Base-by-base conservation (phyloP, 2,113 vertebrate species). In the Forbesichthys papilliferus region DNA sequence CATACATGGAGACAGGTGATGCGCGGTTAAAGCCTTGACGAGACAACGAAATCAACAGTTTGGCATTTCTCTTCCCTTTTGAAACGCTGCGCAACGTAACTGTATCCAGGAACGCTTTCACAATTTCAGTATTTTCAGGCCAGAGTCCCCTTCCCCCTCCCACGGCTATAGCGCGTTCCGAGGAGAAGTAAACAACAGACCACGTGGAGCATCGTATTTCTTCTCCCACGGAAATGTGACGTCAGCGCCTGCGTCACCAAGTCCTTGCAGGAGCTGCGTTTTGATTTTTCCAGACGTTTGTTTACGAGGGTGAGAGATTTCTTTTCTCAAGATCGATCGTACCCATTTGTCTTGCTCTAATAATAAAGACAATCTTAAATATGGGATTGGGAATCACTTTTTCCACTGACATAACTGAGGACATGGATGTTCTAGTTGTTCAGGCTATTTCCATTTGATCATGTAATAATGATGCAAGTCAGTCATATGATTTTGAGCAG, bases 101-200 rank as follows among this genome's bases (percentile, higher is more conserved):
- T 49, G 56, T 77, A 80, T 61, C 71, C 60, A 54, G 80, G 57
- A 67, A 78, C 71, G 60, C 63, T 91, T 88, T 84, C 88, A 83
- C 87, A 86, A 89, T 48, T 4, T 14, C 9, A 0, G 11, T 33
- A 3, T 27, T 0, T 14, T 11, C 47, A 51, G 1, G 18, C 34
- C 1, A 14, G 4, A 47, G 52, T 64, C 42, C 33, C 47, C 27
- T 27, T 27, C 27, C 27, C 12, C 46, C 42, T 46, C 61, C 69
- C 57, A 33, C 64, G 55, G 59, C 7, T 48, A 18, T 67, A 27
- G 1, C 70, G 58, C n/a, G n/a, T 78, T 87, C 81, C 80, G 73
- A 56, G 73, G 86, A 81, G 80, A 89, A 77, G 90, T 92, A 90
- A 93, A 93, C 92, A 93, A 86, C 85, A 78, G 69, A 59, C 77